These are phyloP conservation scores for Euwallacea similis DNA, from an alignment of 1,140 invertebrate genomes.

Conservation along the genomic window DNA sequence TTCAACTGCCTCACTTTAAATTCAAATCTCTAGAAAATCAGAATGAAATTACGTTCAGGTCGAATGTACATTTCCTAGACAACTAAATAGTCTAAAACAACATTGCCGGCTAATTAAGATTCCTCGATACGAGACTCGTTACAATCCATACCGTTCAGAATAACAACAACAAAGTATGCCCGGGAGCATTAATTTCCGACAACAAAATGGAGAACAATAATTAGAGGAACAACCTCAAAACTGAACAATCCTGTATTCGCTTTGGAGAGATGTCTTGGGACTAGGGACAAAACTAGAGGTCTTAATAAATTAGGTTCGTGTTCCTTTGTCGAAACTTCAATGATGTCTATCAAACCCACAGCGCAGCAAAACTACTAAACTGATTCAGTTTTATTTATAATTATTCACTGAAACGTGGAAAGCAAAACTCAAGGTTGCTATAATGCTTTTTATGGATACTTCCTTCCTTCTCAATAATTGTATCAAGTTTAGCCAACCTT, in stretches of 20 bases:
- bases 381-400: no score
- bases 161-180: background rate
- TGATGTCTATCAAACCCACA: no score
- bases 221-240: constrained; percentile 1
- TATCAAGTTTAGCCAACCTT: constrained; percentile 19
- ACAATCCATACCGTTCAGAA: background rate
- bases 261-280: no score
- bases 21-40: no score
- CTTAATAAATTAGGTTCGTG: no score
- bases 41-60: no score
- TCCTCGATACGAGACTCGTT: background rate
- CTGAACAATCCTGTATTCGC: background rate
- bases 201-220: background rate
- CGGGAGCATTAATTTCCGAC: background rate
- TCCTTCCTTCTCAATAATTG: constrained; percentile 18
- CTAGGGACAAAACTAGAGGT: no score
- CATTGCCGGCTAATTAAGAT: background rate
- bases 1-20: no score
- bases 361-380: no score
- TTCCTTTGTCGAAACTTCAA: no score
- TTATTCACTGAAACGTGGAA: background rate
- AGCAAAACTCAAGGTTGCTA: background rate
- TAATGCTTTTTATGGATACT: constrained; percentile 3
- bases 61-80: no score
- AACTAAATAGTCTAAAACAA: no score